Conservation (phyloP, 2,888 invertebrate species). For the Eupithecia dodoneata region DNA sequence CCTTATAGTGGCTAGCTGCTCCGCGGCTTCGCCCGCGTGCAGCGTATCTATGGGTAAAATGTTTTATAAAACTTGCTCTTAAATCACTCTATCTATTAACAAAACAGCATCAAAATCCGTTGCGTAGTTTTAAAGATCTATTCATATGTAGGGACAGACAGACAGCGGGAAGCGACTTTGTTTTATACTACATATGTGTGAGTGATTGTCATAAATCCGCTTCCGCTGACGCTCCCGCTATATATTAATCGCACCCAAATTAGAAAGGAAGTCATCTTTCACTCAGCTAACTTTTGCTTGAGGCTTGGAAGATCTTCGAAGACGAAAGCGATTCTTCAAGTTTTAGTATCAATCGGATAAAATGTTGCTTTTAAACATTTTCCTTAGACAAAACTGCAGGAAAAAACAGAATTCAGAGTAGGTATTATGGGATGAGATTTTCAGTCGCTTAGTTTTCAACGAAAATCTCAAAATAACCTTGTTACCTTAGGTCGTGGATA, state of each 20-base stretch:
- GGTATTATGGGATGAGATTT: not conserved
- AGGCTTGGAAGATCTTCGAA: not conserved
- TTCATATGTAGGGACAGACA: too few species aligned
- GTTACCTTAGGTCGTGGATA: too few species aligned
- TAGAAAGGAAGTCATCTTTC: not conserved
- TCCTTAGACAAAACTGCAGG: not conserved
- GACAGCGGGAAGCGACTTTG: too few species aligned
- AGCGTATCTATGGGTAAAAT: too few species aligned
- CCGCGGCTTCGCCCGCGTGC: too few species aligned
- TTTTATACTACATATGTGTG: too few species aligned
- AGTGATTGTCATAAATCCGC: not conserved
- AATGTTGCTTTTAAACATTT: not conserved
- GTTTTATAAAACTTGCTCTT: too few species aligned
- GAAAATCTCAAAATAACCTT: not conserved
- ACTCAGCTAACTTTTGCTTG: slow-evolving; percentile 3
- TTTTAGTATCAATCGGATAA: slow-evolving; percentile 3
- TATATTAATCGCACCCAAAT: not conserved
- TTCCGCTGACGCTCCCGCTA: not conserved
- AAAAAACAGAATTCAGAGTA: not conserved
- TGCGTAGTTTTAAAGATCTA: too few species aligned
- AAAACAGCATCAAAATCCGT: too few species aligned
- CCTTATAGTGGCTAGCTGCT: not conserved
- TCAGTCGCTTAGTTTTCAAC: not conserved
- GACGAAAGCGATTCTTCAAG: not conserved
- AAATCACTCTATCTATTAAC: too few species aligned